These are phyloP conservation scores for Macaria notata DNA, from an alignment of 2,888 invertebrate genomes.

Conservation along the genomic window DNA sequence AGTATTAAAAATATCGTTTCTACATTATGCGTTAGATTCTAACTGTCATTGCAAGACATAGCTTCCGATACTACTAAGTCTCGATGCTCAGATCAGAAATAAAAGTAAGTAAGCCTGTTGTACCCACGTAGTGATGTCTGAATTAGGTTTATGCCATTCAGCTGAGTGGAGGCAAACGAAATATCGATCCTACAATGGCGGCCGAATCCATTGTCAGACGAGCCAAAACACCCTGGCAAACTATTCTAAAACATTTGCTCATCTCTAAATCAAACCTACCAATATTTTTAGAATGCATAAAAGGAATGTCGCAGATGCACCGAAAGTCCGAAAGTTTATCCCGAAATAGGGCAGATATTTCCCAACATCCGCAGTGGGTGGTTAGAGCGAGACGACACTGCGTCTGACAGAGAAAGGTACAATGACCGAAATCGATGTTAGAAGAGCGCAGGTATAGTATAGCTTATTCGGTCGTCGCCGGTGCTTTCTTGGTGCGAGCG, in stretches of 20 bases:
- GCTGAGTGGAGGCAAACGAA: slow-evolving; percentile 10
- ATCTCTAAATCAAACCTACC: slow-evolving; percentile 10
- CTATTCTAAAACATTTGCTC: slow-evolving; percentile 10
- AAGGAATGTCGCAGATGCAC: slow-evolving; percentile 41
- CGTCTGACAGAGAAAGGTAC: slow-evolving; percentile 51
- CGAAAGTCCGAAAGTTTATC: slow-evolving; percentile 36
- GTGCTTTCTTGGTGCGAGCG: slow-evolving; percentile 67
- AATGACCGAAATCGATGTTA: slow-evolving; percentile 72
- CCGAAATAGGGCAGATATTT: slow-evolving; percentile 61
- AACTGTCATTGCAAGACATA: too few species aligned
- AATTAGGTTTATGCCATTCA: background rate
- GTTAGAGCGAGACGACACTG: slow-evolving; percentile 56
- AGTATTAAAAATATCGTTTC: too few species aligned
- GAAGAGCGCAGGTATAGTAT: slow-evolving; percentile 34
- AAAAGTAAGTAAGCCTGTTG: too few species aligned
- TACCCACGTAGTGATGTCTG: too few species aligned
- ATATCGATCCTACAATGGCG: slow-evolving; percentile 24
- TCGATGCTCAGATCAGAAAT: too few species aligned
- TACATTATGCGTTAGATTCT: too few species aligned
- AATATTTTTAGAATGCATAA: slow-evolving; percentile 37
- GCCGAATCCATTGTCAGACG: slow-evolving; percentile 15
- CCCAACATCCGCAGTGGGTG: slow-evolving; percentile 60
- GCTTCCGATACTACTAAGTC: too few species aligned
- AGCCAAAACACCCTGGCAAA: slow-evolving; percentile 7
- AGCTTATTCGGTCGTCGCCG: slow-evolving; percentile 49